Percentiles rank a stretch among this genome's conserved stretches.
Evolutionary conservation across 2,113 vertebrate species (phyloP).

Genomic region (Anas platyrhynchos): DNA sequence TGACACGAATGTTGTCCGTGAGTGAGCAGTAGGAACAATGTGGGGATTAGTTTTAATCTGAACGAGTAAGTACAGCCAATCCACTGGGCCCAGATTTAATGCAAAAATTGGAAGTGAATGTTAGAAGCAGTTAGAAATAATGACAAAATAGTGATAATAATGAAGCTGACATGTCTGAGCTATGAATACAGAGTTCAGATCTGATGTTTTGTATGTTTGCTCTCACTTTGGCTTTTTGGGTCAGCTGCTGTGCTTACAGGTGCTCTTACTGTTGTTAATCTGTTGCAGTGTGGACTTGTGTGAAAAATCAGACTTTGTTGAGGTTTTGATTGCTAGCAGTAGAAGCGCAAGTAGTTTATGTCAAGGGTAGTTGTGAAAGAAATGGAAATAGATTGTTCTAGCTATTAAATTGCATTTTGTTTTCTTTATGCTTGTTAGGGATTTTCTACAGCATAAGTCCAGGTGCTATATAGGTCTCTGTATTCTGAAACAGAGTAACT

Average conservation of each 20-base stretch:
- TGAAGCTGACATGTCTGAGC: not conserved
- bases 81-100: not conserved
- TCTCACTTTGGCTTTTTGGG: not conserved
- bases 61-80: not conserved
- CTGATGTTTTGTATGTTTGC: not conserved
- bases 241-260: not conserved
- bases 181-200: not conserved
- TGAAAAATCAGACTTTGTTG: not conserved
- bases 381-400: not conserved
- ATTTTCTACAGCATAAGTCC: not conserved
- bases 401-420: not conserved
- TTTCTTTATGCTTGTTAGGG: not conserved
- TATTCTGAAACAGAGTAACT: not conserved
- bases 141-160: not conserved
- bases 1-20: not conserved
- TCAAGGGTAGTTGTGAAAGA: not conserved
- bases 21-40: not conserved
- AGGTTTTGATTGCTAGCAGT: not conserved
- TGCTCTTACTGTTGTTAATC: not conserved
- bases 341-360: not conserved
- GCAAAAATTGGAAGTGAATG: not conserved
- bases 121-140: not conserved
- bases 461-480: fast-evolving
- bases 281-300: not conserved
- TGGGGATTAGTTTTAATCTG: not conserved